Conservation (phyloP, 2,888 invertebrate genomes). For the Phymatocera aterrima region DNA sequence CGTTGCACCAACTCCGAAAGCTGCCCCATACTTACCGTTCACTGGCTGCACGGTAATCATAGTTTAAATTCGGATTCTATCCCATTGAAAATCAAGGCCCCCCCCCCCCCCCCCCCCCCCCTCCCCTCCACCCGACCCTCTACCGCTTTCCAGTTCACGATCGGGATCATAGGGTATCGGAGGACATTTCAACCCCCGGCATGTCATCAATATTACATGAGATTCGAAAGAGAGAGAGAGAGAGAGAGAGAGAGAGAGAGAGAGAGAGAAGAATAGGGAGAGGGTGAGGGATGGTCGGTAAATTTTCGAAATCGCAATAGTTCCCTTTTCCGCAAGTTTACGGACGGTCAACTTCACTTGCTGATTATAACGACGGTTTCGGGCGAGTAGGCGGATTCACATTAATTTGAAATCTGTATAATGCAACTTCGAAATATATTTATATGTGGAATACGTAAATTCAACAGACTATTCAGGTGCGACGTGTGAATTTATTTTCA, state of each 20-base stretch:
- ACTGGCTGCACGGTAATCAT: constrained; percentile 67
- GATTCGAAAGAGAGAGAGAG: constrained; percentile 35
- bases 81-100: constrained; percentile 73
- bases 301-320: constrained; percentile 23
- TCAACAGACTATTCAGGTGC: no score
- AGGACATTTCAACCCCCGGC: constrained; percentile 71
- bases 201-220: constrained; percentile 74
- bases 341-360: not conserved
- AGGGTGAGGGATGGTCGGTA: not conserved
- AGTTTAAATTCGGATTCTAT: constrained; percentile 74
- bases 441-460: no score
- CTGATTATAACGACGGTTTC: no score
- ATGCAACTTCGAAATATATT: no score
- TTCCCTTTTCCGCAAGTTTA: not conserved
- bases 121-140: no score
- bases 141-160: constrained; percentile 63
- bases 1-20: constrained; percentile 66
- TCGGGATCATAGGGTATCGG: constrained; percentile 63
- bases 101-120: constrained; percentile 68
- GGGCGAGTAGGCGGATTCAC: no score
- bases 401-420: no score
- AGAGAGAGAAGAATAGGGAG: not conserved
- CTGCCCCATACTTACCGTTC: constrained; percentile 70
- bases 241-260: not conserved
- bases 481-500: no score